Percentiles rank a stretch among this genome's conserved stretches.
phyloP scores from a whole-genome alignment of 1,140 invertebrate species.

The Neotoxoptera formosana region DNA sequence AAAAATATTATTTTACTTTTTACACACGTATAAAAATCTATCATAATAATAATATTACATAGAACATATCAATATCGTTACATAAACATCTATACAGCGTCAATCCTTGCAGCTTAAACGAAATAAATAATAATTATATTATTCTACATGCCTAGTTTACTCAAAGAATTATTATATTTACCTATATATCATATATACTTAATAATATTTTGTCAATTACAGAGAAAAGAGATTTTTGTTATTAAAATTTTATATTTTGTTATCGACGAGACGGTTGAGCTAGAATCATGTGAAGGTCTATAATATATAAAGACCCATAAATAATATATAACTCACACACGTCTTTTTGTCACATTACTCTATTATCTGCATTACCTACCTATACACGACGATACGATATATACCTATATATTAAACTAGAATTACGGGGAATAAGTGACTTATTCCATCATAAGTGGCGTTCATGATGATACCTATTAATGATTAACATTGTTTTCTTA shows the following conservation, averaged over 20 bases:
- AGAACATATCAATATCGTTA: not conserved
- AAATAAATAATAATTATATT: not conserved
- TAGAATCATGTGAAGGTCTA: not conserved
- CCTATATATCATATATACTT: not conserved
- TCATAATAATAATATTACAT: not conserved
- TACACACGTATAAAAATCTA: not conserved
- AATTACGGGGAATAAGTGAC: not conserved
- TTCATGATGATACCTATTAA: not conserved
- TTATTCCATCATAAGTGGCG: not conserved
- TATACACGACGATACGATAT: not conserved
- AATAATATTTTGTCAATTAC: not conserved
- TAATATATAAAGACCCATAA: not conserved
- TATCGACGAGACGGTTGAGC: not conserved
- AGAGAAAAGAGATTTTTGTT: not conserved
- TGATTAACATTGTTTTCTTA: not conserved
- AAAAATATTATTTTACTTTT: slow-evolving; percentile 15
- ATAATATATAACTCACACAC: no score
- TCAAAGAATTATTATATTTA: not conserved
- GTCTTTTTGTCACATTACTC: no score
- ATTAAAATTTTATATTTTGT: not conserved
- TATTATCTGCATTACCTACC: no score
- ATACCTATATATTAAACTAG: not conserved
- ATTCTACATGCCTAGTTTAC: not conserved
- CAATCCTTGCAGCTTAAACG: not conserved
- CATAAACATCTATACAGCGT: not conserved